Base-by-base conservation (phyloP, 2,113 vertebrate genomes). In the Malaclemys terrapin region DNA sequence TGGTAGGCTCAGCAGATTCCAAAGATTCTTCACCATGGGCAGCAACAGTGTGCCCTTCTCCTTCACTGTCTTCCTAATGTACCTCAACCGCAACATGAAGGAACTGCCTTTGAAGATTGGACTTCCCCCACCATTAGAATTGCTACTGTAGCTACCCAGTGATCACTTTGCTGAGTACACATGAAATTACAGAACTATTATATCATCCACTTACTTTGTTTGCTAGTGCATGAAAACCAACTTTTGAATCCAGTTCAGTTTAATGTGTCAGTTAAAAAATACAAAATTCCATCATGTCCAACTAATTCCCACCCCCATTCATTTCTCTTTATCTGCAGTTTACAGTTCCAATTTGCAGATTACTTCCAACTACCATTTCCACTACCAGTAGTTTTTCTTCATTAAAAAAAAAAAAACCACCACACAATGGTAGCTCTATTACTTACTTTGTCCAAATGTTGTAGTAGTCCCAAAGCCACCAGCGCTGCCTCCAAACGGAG, bases 381-480 rank as follows among this genome's bases (percentile, higher is more conserved):
- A 78, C 50, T 38, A 45, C 17, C 49, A 62, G 3, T 0, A 1
- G 2, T 3, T 3, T 5, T 14, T 3, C 4, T 20, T 4, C 5
- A 72, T 72, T 19, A 19, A 31, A 11, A 59, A 19, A 16, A 19
- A 17, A 2, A n/a, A 42, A 42, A 42, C 38, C 38, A 42, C 38
- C 38, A 42, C 38, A 42, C 38, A 42, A 12, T 8, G 0, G 1
- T 0, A 2, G 42, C 0, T 0, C 2, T 1, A 27, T 8, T 1
- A 99, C 99, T 99, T 97, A 99, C 99, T 99, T 93, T 99, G 99
- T 31, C 99, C 99, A 93, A 99, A 99, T 13, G 99, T 99, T 8
- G 99, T 99, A 0, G 99, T 98, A 50, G 99, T 98, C 25, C 99
- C 99, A 94, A 99, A 99, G 54, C 99, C 99, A 29, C 99, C 99